Evolutionary conservation across 1,140 invertebrate genomes (phyloP), one percentile per base, ranked within the genome.

Genomic region (Pseudomyrmex sp.): DNA sequence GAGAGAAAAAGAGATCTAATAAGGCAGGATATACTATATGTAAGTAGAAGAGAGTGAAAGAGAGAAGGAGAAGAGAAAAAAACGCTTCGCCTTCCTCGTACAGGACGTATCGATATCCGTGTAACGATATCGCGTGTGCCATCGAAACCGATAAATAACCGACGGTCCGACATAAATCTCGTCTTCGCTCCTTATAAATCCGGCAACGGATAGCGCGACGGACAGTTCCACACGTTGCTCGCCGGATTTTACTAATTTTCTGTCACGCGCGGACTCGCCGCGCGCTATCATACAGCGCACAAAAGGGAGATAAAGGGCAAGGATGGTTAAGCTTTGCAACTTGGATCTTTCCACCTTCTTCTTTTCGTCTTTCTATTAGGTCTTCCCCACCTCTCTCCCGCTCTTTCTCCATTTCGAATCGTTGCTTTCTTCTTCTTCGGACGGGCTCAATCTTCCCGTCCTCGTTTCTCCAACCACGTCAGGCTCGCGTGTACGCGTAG

Each of bases 81-180:
- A 35, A 4, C 59, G 23, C 26, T 66, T 44, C 15, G 50, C 26
- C 80, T 69, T 52, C 26, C 59, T 63, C 86, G 80, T 86, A 85
- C 90, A 86, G 89, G 84, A 91, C 90, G 91, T 93, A 94, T 94
- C 93, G 92, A 94, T 94, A 94, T 93, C 93, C 92, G 90, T 91
- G 91, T 91, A 92, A 93, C 91, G 92, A 93, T 94, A 93, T 94
- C 93, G 91, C 92, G 89, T 93, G 89, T 88, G 83, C 92, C 92
- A 94, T 94, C 93, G 91, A 93, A 92, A 93, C 93, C 93, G 85
- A 94, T 94, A 94, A 94, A 94, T 93, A 93, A 93, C 91, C 86
- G 58, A 62, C 86, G 88, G 76, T 90, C 92, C 90, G 87, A 85
- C 91, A 94, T 94, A 94, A 94, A 93, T 94, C 92, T 88, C 89